Evolutionary conservation across 2,113 vertebrate species (phyloP), one percentile per base, ranked within the genome.

Genomic region (Puntigrus tetrazona): DNA sequence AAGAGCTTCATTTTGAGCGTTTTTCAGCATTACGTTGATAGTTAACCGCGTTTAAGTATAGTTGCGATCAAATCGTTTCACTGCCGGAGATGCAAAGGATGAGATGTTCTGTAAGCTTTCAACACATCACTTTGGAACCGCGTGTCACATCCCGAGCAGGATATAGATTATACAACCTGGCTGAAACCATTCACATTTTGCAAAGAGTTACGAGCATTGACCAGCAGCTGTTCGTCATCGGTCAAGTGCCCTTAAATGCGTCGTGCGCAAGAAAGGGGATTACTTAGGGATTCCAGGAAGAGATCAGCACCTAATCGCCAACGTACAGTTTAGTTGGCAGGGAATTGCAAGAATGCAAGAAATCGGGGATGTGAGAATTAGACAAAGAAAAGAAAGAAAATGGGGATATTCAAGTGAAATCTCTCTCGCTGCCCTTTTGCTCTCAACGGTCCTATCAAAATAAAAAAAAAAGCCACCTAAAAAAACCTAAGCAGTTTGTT

Each of bases 201-300:
- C 76, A 41, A 9, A 81, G 73, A 87, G 22, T 85, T 87, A 61
- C 83, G 84, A 65, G 59, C n/a, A 75, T 45, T 78, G 77, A 84
- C 70, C 45, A 75, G 31, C 16, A 72, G 63, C 57, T 81, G 47
- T 78, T 67, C 9, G 34, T 55, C 59, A 38, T 70, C 31, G 78
- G 36, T 63, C 76, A 82, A 85, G 74, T 72, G 84, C 65, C 27
- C 47, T 45, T 34, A 55, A 85, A 75, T 81, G 74, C 27, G 20
- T 52, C 52, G 11, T 82, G 77, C 78, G 79, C 83, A 78, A 80
- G 47, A 41, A 29, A 41, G 72, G n/a, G 50, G 57, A 88, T 88
- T 84, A 88, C 38, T 36, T 84, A 73, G 84, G 63, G 57, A 86
- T 83, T 84, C 78, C 85, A 74, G 85, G 63, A 84, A 82, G 76